Conservation (phyloP, 2,113 vertebrate genomes). For the Salvelinus sp. region DNA sequence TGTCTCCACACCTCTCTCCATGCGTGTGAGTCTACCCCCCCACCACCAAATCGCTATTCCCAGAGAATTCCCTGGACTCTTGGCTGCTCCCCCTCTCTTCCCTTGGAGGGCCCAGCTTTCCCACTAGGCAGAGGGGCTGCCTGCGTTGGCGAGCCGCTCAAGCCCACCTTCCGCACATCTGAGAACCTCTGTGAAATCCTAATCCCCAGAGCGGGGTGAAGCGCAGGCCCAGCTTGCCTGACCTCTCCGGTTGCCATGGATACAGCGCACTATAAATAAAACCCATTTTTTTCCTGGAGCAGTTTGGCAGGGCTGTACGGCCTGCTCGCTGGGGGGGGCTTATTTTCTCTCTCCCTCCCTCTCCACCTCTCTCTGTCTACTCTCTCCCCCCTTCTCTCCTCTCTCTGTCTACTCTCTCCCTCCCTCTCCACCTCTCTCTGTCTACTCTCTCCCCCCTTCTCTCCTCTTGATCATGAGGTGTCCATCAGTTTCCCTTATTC, state of each 20-base stretch:
- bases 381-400: conserved; percentile 49
- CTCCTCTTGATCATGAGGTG: conserved; percentile 36
- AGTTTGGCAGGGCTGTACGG: conserved; percentile 84
- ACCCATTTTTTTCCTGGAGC: conserved; percentile 84
- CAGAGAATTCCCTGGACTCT: conserved; percentile 70
- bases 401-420: neutral
- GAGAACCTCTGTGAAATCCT: conserved; percentile 93
- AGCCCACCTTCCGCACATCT: conserved; percentile 89
- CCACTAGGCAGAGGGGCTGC: conserved; percentile 65
- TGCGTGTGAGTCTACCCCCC: conserved; percentile 32
- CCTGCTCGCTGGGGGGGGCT: conserved; percentile 77
- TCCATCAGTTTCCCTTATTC: conserved; percentile 28
- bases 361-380: conserved; percentile 3
- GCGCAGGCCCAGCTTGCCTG: conserved; percentile 96
- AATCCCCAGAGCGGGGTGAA: conserved; percentile 98
- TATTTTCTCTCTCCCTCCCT: conserved; percentile 65
- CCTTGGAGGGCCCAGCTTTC: conserved; percentile 61
- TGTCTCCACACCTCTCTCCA: conserved; percentile 44
- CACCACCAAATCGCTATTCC: conserved; percentile 61
- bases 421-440: too few species aligned
- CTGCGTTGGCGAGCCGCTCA: conserved; percentile 65
- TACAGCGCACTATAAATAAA: conserved; percentile 99
- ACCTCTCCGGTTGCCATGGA: conserved; percentile 99
- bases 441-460: conserved; percentile 46
- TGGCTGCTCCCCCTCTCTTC: conserved; percentile 42